Evolutionary conservation across 2,888 invertebrate species (phyloP), one percentile per base, ranked within the genome.

Genomic region (Epinotia demarniana): DNA sequence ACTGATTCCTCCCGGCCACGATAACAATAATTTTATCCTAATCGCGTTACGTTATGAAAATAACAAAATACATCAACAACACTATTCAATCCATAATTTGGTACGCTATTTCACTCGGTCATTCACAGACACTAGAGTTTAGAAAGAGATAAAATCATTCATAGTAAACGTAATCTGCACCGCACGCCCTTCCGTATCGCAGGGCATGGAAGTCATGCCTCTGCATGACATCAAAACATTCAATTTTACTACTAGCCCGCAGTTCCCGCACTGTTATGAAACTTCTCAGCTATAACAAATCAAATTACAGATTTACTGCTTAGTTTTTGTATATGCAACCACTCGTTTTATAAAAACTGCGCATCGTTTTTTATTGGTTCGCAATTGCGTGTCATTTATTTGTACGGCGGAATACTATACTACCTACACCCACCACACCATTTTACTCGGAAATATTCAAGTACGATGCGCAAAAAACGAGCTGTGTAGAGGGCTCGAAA

Each of bases 101-200:
- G 91, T 92, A 92, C 92, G 90, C 91, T 91, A 87, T 91, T 93
- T 92, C 92, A 92, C 93, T 92, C 93, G 87, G 92, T 93, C 93
- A 93, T 93, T 93, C 93, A 93, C 92, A 92, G 92, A 91, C 89
- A 92, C 92, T 90, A 86, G 84, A 91, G 90, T 93, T 92, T 92
- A 93, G 93, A 94, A 93, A 93, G 93, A 94, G 93, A 94, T 93
- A 92, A 93, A 93, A 93, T 93, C 93, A 94, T 93, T 94, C 93
- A 93, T 93, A 93, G 92, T 93, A 93, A 93, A 93, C 93, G 94
- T 93, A 93, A 92, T 92, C 86, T 84, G 81, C 84, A 84, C 87
- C 85, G 85, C 88, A 92, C 93, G 92, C 92, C 92, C 93, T 92
- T 92, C 89, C 91, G 90, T 92, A 91, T 92, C 92, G 91, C 93